phyloP scores from a whole-genome alignment of 2,888 invertebrate species.

The Caenorhabditis macrosperma region DNA sequence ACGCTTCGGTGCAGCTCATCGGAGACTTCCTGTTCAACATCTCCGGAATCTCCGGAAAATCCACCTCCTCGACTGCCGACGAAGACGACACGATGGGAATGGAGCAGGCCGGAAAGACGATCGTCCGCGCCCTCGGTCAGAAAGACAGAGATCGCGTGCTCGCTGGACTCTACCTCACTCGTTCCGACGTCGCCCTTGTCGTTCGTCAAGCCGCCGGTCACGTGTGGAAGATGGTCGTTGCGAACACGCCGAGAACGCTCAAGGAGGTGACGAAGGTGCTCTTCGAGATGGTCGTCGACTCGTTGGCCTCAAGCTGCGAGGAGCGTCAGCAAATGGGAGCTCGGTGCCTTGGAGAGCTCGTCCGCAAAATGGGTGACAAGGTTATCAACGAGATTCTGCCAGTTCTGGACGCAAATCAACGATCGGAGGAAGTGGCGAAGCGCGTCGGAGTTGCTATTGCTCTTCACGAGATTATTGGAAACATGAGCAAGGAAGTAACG shows the following conservation, averaged over 20 bases:
- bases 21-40: constrained; percentile 96
- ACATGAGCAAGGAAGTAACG: constrained; percentile 86
- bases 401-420: constrained; percentile 93
- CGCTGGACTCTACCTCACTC: constrained; percentile 96
- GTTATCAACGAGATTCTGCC: constrained; percentile 87
- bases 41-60: constrained; percentile 96
- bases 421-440: constrained; percentile 93
- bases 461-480: constrained; percentile 96
- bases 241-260: constrained; percentile 96
- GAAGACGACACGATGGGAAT: constrained; percentile 99
- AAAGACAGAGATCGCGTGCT: constrained; percentile 93
- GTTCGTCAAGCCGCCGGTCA: constrained; percentile 97
- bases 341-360: constrained; percentile 95
- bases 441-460: constrained; percentile 97
- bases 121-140: constrained; percentile 90
- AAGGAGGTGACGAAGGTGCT: constrained; percentile 95
- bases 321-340: constrained; percentile 97
- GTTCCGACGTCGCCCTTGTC: constrained; percentile 96
- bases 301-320: constrained; percentile 94
- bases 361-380: constrained; percentile 95
- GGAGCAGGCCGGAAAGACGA: constrained; percentile 93
- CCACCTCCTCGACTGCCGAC: constrained; percentile 96
- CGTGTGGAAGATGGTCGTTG: constrained; percentile 99
- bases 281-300: constrained; percentile 90
- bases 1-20: constrained; percentile 92